Percentiles rank a stretch among this genome's conserved stretches.
phyloP scores from a whole-genome alignment of 2,888 invertebrate genomes.

The Macaria notata region DNA sequence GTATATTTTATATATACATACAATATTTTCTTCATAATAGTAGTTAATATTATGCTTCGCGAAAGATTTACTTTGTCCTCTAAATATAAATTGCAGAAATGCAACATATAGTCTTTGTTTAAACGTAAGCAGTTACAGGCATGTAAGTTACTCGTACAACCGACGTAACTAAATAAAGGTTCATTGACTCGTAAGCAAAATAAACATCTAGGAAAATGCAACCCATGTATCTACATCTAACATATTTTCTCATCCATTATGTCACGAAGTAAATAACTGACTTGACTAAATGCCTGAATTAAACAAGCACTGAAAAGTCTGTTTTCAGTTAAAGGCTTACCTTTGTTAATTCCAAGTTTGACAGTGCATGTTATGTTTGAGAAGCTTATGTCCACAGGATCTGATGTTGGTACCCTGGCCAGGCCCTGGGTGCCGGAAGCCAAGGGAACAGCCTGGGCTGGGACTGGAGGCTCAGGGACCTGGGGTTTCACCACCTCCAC shows the following conservation, averaged over 20 bases:
- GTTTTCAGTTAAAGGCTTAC: conserved; percentile 65
- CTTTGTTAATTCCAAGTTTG: conserved; percentile 87
- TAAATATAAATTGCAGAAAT: not conserved
- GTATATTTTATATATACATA: too few relatives aligned
- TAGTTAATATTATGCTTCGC: too few relatives aligned
- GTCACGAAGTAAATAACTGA: too few relatives aligned
- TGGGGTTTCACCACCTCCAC: conserved; percentile 2
- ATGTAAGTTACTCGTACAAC: not conserved
- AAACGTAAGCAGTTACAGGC: not conserved
- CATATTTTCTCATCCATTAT: not conserved
- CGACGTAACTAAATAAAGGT: not conserved
- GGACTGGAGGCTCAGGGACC: too few relatives aligned
- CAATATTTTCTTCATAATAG: too few relatives aligned
- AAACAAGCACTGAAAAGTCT: not conserved
- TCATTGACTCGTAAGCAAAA: not conserved
- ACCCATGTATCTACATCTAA: too few relatives aligned
- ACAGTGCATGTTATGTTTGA: conserved; percentile 88
- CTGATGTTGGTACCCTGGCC: conserved; percentile 53
- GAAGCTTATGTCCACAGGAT: conserved; percentile 87
- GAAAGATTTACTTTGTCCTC: not conserved
- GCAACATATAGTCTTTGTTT: conserved; percentile 1
- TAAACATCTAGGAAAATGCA: too few relatives aligned
- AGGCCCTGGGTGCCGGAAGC: conserved; percentile 38
- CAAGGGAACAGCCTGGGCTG: conserved; percentile 23
- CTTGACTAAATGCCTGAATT: not conserved